These are phyloP conservation scores for Marmota flaviventris DNA, from an alignment of 2,113 vertebrate species.

Conservation along the genomic window DNA sequence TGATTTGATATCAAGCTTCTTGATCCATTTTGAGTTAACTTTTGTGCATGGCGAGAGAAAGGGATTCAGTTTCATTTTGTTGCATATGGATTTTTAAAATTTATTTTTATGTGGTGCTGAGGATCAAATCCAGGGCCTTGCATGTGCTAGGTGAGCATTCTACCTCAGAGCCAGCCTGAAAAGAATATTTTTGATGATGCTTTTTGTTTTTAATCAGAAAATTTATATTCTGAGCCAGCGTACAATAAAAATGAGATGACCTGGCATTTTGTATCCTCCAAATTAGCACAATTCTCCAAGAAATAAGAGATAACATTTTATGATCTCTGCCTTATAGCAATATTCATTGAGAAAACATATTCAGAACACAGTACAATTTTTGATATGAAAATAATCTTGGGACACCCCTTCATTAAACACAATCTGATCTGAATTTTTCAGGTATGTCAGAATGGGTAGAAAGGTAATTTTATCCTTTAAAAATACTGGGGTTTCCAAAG, in stretches of 20 bases:
- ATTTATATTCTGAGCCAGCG: not conserved
- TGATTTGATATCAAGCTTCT: no score
- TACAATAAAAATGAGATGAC: not conserved
- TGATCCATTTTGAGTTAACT: no score
- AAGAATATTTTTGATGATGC: not conserved
- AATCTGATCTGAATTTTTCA: not conserved
- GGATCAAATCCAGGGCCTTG: no score
- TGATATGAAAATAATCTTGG: not conserved
- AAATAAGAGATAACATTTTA: not conserved
- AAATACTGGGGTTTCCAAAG: not conserved
- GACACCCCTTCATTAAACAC: not conserved
- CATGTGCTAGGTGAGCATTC: no score
- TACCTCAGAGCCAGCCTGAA: not conserved
- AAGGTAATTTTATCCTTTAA: not conserved
- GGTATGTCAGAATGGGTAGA: not conserved
- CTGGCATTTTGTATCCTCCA: not conserved
- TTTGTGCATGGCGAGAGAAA: no score
- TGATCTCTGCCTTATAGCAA: not conserved
- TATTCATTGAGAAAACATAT: not conserved
- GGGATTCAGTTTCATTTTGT: no score
- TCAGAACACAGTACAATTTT: not conserved
- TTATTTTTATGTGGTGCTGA: no score
- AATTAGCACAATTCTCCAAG: not conserved
- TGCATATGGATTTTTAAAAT: no score
- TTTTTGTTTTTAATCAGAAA: not conserved